phyloP scores from a whole-genome alignment of 2,888 invertebrate species.

The Chrysodeixis includens region DNA sequence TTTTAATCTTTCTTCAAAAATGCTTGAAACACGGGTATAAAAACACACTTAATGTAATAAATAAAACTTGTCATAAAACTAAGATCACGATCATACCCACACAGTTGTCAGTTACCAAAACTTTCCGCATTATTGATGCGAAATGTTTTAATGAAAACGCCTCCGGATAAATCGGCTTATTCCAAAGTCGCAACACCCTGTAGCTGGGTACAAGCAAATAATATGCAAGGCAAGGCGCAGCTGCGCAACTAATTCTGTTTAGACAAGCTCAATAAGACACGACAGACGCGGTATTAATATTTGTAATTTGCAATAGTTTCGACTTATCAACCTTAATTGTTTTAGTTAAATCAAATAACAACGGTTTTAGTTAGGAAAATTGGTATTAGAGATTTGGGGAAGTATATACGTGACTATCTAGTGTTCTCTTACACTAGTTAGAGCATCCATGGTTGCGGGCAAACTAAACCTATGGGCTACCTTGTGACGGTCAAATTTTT shows the following conservation, averaged over 20 bases:
- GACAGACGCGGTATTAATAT: constrained; percentile 53
- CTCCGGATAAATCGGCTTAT: constrained; percentile 62
- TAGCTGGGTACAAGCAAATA: constrained; percentile 61
- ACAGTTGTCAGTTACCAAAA: constrained; percentile 33
- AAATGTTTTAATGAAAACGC: constrained; percentile 42
- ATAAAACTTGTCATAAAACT: background rate
- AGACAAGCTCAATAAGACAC: constrained; percentile 60
- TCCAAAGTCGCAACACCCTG: constrained; percentile 58
- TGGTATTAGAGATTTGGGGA: background rate
- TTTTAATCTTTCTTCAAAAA: too few relatives aligned
- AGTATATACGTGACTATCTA: background rate
- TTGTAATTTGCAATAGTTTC: constrained; percentile 33
- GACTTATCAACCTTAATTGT: constrained; percentile 23
- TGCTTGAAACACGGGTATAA: too few relatives aligned
- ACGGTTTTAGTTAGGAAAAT: background rate
- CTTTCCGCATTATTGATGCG: constrained; percentile 37
- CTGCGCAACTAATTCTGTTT: constrained; percentile 69
- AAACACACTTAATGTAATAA: too few relatives aligned
- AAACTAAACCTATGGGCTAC: too few relatives aligned
- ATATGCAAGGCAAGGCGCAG: constrained; percentile 62
- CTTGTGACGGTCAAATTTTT: too few relatives aligned
- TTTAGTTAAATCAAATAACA: constrained; percentile 16
- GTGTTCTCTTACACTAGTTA: too few relatives aligned
- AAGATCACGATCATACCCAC: background rate
- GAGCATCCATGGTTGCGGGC: too few relatives aligned